Evolutionary conservation across 2,888 invertebrate species (phyloP), one percentile per base, ranked within the genome.

Genomic region (Ethmia dodecea): DNA sequence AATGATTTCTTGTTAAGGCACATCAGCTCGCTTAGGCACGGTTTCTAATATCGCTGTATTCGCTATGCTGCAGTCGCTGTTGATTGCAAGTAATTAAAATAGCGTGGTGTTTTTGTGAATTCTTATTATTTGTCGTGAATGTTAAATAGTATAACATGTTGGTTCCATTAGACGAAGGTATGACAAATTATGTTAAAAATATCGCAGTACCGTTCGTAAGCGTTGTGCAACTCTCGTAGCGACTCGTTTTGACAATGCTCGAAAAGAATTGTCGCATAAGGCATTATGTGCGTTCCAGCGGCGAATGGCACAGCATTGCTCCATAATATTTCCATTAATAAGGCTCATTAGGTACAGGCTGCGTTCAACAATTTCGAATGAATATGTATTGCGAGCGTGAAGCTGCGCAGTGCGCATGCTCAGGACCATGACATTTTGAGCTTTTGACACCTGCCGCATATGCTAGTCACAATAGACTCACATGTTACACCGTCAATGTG

Each of bases 1-100:
- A 63, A 57, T 53, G 53, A 45, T 58, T 37, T 53, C 56, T 49
- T 37, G 49, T 48, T 48, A 42, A 43, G 43, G 45, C 45, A 52
- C 47, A 49, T 28, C 22, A 38, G 43, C 52, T 50, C 55, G 52
- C 49, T 46, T 49, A 35, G 43, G 35, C 38, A 40, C 8, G 31
- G 22, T 32, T 35, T 26, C 18, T 35, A 26, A 29, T 8, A 32
- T 37, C 41, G 28, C 28, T 32, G 27, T 27, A 20, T 15, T 30
- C 9, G 12, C 24, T 13, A 12, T 11, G 13, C 16, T 13, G 14
- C 13, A 28, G 8, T 15, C 28, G 13, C 16, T 2, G 28, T 14
- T n/a, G 6, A 29, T 16, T 16, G 29, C 29, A 29, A 29, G 5
- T 16, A 9, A 9, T 5, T 14, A 13, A 28, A 25, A 15, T n/a